These are phyloP conservation scores for Cerceris rybyensis DNA, from an alignment of 2,888 invertebrate species.

Conservation along the genomic window DNA sequence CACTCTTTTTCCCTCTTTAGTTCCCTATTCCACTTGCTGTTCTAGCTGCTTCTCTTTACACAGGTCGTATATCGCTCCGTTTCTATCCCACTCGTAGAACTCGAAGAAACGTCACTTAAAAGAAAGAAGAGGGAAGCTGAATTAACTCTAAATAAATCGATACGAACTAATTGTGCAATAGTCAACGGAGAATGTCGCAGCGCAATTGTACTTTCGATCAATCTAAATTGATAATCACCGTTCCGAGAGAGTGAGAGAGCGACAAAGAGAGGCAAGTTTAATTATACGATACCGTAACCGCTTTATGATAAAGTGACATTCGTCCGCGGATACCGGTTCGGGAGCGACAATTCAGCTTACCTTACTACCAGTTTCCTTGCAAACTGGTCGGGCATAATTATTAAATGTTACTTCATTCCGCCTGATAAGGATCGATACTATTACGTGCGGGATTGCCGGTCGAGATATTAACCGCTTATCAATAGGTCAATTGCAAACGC, in stretches of 20 bases:
- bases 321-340: slow-evolving; percentile 39
- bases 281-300: slow-evolving; percentile 46
- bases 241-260: background rate
- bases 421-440: slow-evolving; percentile 32
- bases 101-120: background rate
- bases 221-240: slow-evolving; percentile 51
- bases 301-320: slow-evolving; percentile 50
- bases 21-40: too few species aligned
- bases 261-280: slow-evolving; percentile 48
- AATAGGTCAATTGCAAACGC: too few species aligned
- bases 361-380: slow-evolving; percentile 18
- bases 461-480: too few species aligned
- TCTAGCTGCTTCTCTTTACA: too few species aligned
- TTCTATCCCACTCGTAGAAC: background rate
- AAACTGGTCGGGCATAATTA: background rate
- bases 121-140: background rate
- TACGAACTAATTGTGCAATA: slow-evolving; percentile 37
- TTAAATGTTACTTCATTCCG: slow-evolving; percentile 30
- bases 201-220: slow-evolving; percentile 55
- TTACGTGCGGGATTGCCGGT: slow-evolving; percentile 3
- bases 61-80: too few species aligned
- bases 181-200: slow-evolving; percentile 44
- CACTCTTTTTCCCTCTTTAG: too few species aligned
- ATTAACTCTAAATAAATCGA: slow-evolving; percentile 32
- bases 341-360: slow-evolving; percentile 14